phyloP scores from a whole-genome alignment of 2,888 invertebrate genomes.

The Drosophila pseudotakahashii region DNA sequence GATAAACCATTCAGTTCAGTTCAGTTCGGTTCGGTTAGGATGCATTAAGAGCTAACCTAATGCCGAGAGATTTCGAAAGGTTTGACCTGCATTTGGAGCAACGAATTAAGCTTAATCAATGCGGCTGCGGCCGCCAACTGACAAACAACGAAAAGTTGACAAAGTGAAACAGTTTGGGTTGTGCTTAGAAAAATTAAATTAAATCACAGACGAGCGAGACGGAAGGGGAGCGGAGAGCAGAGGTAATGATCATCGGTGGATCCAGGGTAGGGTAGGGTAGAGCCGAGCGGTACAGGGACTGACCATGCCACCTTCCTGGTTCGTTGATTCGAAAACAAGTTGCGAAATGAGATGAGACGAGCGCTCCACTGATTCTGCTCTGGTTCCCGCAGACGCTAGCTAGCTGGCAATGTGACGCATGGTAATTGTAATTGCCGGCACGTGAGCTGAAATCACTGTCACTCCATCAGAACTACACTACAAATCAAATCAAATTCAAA shows the following conservation, averaged over 20 bases:
- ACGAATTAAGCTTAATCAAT: conserved; percentile 58
- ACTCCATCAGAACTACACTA: conserved; percentile 2
- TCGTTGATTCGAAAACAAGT: conserved; percentile 60
- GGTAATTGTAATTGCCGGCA: conserved; percentile 42
- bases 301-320: conserved; percentile 54
- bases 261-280: background rate
- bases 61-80: conserved; percentile 52
- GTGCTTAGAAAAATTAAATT: conserved; percentile 54
- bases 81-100: conserved; percentile 56
- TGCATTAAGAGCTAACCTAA: conserved; percentile 16
- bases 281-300: background rate
- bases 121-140: conserved; percentile 39
- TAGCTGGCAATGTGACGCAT: conserved; percentile 42
- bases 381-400: conserved; percentile 10
- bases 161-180: conserved; percentile 54
- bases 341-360: conserved; percentile 47
- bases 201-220: conserved; percentile 36
- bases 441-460: conserved; percentile 29
- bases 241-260: conserved; percentile 33
- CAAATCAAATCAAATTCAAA: background rate
- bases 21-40: background rate
- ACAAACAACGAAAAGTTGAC: conserved; percentile 40
- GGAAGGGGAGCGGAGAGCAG: background rate
- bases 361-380: conserved; percentile 40
- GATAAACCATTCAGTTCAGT: background rate